Evolutionary conservation across 2,797 vertebrate genomes (phyloP).

Genomic region (Furcifer pardalis): DNA sequence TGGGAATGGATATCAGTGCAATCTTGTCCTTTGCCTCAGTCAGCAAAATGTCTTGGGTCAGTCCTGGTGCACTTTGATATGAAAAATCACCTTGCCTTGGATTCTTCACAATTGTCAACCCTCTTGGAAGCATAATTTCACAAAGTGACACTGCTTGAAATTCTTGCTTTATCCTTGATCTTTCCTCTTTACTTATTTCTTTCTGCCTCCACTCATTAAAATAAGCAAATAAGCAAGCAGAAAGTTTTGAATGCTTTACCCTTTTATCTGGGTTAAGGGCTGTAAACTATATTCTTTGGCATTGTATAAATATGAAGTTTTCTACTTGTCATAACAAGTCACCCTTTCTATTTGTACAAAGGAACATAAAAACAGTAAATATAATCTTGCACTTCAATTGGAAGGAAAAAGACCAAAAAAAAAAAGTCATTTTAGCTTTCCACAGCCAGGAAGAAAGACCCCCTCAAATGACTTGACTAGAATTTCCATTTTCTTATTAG

Average conservation of each 20-base stretch:
- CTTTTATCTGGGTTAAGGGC: constrained; percentile 58
- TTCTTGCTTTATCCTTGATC: not conserved
- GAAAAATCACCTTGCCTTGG: not conserved
- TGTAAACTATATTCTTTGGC: constrained; percentile 49
- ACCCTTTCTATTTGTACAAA: constrained; percentile 72
- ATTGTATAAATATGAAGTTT: constrained; percentile 73
- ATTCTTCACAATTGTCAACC: constrained; percentile 32
- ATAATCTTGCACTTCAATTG: constrained; percentile 73
- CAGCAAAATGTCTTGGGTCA: not conserved
- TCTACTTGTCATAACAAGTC: constrained; percentile 77
- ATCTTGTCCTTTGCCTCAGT: not conserved
- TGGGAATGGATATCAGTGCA: not conserved
- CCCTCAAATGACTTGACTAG: constrained; percentile 67
- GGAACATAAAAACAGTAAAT: constrained; percentile 75
- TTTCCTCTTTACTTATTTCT: constrained; percentile 61
- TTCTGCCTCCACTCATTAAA: constrained; percentile 32
- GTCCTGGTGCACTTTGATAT: not conserved
- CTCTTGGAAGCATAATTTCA: constrained; percentile 35
- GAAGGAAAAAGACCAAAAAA: constrained; percentile 54
- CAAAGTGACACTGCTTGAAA: constrained; percentile 45
- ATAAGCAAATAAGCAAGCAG: constrained; percentile 53
- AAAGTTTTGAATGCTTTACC: constrained; percentile 50
- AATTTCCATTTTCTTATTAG: constrained; percentile 74
- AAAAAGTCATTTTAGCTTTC: constrained; percentile 42
- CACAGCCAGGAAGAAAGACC: constrained; percentile 71